Evolutionary conservation across 2,888 invertebrate genomes (phyloP), one percentile per base, ranked within the genome.

Genomic region (Nemotelus pantherinus): DNA sequence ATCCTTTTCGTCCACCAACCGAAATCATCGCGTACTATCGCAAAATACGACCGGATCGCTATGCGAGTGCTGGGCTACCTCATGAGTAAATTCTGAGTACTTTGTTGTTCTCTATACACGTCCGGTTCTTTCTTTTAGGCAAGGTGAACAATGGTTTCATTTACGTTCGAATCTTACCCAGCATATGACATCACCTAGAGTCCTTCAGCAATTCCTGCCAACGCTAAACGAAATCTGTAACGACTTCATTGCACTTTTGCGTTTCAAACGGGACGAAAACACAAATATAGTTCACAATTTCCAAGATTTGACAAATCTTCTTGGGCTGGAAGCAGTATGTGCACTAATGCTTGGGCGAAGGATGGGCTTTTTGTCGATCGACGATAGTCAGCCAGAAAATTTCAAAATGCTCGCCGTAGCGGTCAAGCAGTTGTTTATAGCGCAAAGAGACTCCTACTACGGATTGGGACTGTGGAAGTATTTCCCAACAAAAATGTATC

Each of bases 401-500:
- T 90, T 91, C 0, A 89, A 89, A 76, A 88, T 90, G 47, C 86
- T 95, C 53, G 92, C 93, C 2, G 88, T 90, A n/a, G 93, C 94
- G 0, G 92, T 94, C 2, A 93, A 93, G 83, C 89, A 92, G 58
- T 92, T 94, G 83, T 95, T 95, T 84, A 89, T 92, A 67, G 93
- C 94, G 0, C 92, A 93, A 80, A 89, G 95, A 77, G 95, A 95
- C 84, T 93, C 94, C 0, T 93, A 92, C 85, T 95, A 93, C 84
- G 94, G 95, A 0, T 89, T 94, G 55, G 94, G 95, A 0, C 86
- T 94, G 76, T 95, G 95, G 95, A 95, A 95, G 86, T 89, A 93
- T 79, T 90, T 93, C 25, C 91, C 93, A 0, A 94, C 95, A 0
- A 87, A 89, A 68, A 89, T 93, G 0, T 96, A 95, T 85, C 90